Conservation (phyloP, 2,113 vertebrate genomes). For the Tragelaphus strepsiceros region DNA sequence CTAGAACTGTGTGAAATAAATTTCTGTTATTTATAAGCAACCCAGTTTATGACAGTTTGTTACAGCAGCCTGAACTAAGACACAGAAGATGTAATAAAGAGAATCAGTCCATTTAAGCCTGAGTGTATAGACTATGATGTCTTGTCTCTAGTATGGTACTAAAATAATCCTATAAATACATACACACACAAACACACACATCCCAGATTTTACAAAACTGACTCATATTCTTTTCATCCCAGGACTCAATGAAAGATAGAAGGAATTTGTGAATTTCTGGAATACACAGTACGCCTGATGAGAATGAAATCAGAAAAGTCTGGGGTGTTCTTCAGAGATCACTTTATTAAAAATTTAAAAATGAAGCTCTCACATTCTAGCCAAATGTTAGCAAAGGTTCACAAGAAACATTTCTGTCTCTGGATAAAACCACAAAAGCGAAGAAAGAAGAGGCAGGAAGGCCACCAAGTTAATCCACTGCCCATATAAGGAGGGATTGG, state of each 20-base stretch:
- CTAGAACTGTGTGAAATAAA: background rate
- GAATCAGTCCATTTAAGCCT: background rate
- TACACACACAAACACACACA: background rate
- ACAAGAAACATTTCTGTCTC: background rate
- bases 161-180: slow-evolving; percentile 8
- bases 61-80: background rate
- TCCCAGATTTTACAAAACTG: background rate
- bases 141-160: background rate
- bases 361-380: background rate
- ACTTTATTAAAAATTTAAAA: background rate
- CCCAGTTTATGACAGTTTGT: background rate
- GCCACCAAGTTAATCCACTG: background rate
- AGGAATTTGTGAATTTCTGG: background rate
- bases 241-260: background rate
- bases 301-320: background rate
- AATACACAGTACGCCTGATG: background rate
- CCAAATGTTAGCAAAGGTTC: background rate
- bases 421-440: background rate
- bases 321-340: background rate
- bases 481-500: background rate
- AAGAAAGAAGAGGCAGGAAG: background rate
- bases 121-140: background rate
- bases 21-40: background rate
- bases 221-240: background rate
- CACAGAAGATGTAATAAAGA: background rate